These are phyloP conservation scores for Micronycteris hirsuta DNA, from an alignment of 2,113 vertebrate species.

Conservation along the genomic window DNA sequence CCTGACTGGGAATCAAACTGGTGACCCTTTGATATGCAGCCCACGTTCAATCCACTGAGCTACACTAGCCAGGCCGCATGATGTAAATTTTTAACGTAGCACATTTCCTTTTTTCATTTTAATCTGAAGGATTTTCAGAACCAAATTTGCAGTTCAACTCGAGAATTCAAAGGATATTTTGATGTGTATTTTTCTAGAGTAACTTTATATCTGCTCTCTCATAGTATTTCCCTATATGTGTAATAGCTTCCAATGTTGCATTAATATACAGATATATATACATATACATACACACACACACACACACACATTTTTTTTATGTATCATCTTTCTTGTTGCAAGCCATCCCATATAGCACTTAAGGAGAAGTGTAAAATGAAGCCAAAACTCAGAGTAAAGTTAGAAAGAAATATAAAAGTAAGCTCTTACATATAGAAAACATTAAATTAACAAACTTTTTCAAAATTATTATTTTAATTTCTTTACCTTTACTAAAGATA, in stretches of 20 bases:
- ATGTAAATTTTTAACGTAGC: neutral
- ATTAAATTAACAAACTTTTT: neutral
- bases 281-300: neutral
- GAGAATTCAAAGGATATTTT: neutral
- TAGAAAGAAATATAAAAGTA: neutral
- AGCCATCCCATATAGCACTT: neutral
- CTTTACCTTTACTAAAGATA: neutral
- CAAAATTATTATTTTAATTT: neutral
- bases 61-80: too few relatives aligned
- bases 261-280: neutral
- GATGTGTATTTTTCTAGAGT: neutral
- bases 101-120: conserved; percentile 29
- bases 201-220: neutral
- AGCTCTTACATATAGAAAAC: neutral
- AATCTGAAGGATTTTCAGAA: neutral
- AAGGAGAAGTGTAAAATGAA: conserved; percentile 13
- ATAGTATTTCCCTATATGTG: neutral
- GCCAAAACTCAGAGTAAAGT: neutral
- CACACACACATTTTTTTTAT: neutral
- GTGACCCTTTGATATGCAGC: too few relatives aligned
- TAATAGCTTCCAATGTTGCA: neutral
- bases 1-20: too few relatives aligned
- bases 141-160: neutral
- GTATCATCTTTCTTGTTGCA: neutral
- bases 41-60: too few relatives aligned